Evolutionary conservation across 1,140 invertebrate genomes (phyloP).

Genomic region (Thaumetopoea pityocampa): DNA sequence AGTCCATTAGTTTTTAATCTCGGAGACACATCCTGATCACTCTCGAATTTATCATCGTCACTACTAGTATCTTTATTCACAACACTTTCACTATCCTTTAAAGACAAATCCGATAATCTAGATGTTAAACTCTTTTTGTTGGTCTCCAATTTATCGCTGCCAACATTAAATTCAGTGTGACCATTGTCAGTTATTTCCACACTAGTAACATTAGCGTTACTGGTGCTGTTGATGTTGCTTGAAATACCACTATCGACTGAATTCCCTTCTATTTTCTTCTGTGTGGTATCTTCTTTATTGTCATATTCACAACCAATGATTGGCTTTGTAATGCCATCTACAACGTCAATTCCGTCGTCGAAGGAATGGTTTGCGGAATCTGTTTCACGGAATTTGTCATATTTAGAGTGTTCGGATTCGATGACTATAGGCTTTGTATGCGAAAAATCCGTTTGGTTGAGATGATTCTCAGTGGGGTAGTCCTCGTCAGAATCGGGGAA

Average conservation of each 20-base stretch:
- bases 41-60: slow-evolving; percentile 58
- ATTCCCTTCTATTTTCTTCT: slow-evolving; percentile 49
- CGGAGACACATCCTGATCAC: slow-evolving; percentile 46
- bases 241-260: slow-evolving; percentile 67
- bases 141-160: slow-evolving; percentile 22
- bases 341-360: slow-evolving; percentile 57
- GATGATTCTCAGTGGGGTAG: slow-evolving; percentile 63
- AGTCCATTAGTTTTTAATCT: slow-evolving; percentile 30
- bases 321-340: slow-evolving; percentile 52
- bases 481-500: slow-evolving; percentile 60
- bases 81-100: slow-evolving; percentile 48
- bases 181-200: slow-evolving; percentile 26
- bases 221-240: slow-evolving; percentile 46
- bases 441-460: slow-evolving; percentile 65
- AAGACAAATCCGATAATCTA: slow-evolving; percentile 52
- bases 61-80: slow-evolving; percentile 42
- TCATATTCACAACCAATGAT: slow-evolving; percentile 32
- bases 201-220: slow-evolving; percentile 28
- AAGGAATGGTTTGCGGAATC: slow-evolving; percentile 66
- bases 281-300: slow-evolving; percentile 21
- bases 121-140: slow-evolving; percentile 37
- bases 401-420: slow-evolving; percentile 53
- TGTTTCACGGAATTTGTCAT: slow-evolving; percentile 42
- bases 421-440: slow-evolving; percentile 67
- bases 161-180: slow-evolving; percentile 27